phyloP scores from a whole-genome alignment of 2,797 vertebrate species.

The Streptopelia turtur region DNA sequence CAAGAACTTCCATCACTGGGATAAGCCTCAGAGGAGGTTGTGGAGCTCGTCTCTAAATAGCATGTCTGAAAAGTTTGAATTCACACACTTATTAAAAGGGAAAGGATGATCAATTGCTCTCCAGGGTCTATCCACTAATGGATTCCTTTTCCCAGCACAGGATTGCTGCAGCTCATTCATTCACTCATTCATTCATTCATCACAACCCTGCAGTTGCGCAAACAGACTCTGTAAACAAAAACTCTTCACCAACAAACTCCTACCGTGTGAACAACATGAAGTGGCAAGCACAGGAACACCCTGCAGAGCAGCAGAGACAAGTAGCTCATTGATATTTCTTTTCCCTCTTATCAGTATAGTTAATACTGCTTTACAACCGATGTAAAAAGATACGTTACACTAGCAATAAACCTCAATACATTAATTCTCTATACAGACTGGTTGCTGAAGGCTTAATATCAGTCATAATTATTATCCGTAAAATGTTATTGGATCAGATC shows the following conservation, averaged over 20 bases:
- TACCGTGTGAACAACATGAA: constrained; percentile 4
- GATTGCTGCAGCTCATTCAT: constrained; percentile 27
- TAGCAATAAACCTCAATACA: constrained; percentile 67
- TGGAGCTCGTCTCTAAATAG: neutral
- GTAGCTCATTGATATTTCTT: constrained; percentile 40
- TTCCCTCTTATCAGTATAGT: constrained; percentile 5
- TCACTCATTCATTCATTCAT: neutral
- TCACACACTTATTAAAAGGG: neutral
- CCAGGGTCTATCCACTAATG: neutral
- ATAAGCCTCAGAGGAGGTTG: neutral
- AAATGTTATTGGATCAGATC: constrained; percentile 74
- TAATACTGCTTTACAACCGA: constrained; percentile 63
- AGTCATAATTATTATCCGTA: constrained; percentile 71
- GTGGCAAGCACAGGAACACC: neutral
- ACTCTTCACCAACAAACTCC: constrained; percentile 25
- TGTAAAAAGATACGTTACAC: constrained; percentile 59
- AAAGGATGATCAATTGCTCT: neutral
- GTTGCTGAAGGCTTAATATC: constrained; percentile 70
- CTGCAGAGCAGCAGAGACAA: constrained; percentile 47
- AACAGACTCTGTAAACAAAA: constrained; percentile 57
- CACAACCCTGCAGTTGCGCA: neutral
- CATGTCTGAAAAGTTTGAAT: neutral
- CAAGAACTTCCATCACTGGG: neutral
- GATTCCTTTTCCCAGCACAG: neutral
- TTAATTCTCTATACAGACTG: constrained; percentile 53